phyloP scores from a whole-genome alignment of 2,888 invertebrate genomes.

The Lumbricus terrestris region DNA sequence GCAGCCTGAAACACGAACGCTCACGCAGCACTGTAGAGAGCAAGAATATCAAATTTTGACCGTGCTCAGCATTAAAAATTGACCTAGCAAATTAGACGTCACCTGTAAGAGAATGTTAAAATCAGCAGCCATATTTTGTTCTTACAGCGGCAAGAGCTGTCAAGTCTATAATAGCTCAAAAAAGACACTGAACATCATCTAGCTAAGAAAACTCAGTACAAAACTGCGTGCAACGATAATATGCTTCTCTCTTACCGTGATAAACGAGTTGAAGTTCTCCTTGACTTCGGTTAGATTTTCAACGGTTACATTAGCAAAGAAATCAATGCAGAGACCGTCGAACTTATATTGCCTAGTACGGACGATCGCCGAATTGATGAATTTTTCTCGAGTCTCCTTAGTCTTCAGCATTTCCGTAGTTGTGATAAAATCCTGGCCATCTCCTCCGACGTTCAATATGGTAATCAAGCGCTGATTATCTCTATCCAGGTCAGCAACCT shows the following conservation, averaged over 20 bases:
- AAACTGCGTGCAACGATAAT: too few species aligned
- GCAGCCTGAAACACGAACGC: too few species aligned
- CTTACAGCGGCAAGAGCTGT: too few species aligned
- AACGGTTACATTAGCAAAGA: not conserved
- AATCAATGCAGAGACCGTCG: not conserved
- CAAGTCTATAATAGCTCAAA: too few species aligned
- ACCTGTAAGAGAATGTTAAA: too few species aligned
- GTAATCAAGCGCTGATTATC: not conserved
- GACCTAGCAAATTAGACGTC: too few species aligned
- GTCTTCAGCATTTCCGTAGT: not conserved
- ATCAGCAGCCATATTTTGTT: too few species aligned
- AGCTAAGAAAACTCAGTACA: too few species aligned
- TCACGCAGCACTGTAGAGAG: too few species aligned
- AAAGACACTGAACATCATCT: too few species aligned
- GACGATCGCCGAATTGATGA: not conserved
- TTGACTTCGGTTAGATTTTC: not conserved
- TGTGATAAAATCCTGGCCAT: not conserved
- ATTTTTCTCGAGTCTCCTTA: not conserved
- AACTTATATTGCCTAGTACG: not conserved
- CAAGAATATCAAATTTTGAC: too few species aligned
- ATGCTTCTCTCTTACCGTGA: not conserved
- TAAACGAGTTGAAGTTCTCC: not conserved
- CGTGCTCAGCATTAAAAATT: too few species aligned
- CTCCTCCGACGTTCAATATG: not conserved
- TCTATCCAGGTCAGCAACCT: not conserved